phyloP scores from a whole-genome alignment of 2,888 invertebrate species.

The Eristalis pertinax region DNA sequence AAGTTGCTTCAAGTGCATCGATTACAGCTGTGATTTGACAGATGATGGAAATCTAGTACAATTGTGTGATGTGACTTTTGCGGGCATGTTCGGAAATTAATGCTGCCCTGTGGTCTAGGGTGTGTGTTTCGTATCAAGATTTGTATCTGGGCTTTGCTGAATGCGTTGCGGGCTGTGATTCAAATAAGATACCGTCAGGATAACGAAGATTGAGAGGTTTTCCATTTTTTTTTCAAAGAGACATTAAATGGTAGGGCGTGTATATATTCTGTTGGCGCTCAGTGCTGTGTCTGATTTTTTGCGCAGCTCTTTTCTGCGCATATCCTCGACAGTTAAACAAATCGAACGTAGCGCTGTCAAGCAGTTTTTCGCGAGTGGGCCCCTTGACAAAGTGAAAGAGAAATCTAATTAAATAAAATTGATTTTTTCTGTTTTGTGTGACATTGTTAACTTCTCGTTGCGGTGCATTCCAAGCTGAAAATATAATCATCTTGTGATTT shows the following conservation, averaged over 20 bases:
- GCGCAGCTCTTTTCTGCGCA: slow-evolving; percentile 47
- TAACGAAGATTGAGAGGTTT: too few species aligned
- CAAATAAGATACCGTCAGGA: too few species aligned
- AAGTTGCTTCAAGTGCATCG: background rate
- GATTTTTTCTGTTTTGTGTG: slow-evolving; percentile 52
- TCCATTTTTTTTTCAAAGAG: too few species aligned
- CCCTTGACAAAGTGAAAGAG: background rate
- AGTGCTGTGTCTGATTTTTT: slow-evolving; percentile 8
- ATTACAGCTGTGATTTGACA: background rate
- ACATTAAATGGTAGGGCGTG: background rate
- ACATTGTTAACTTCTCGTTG: background rate
- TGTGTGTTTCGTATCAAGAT: background rate
- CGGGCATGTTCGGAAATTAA: slow-evolving; percentile 3
- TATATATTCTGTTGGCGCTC: background rate
- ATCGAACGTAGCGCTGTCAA: slow-evolving; percentile 60
- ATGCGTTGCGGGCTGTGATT: too few species aligned
- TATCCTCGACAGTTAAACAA: slow-evolving; percentile 33
- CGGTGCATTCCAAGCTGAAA: background rate
- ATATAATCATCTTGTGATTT: background rate
- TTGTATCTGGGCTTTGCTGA: too few species aligned
- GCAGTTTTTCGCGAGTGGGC: slow-evolving; percentile 48
- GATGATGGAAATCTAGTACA: slow-evolving; percentile 29
- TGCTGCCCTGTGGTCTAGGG: background rate
- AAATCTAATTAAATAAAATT: slow-evolving; percentile 69
- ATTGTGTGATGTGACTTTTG: background rate